phyloP scores from a whole-genome alignment of 2,888 invertebrate species.

The Microctonus hyperodae region DNA sequence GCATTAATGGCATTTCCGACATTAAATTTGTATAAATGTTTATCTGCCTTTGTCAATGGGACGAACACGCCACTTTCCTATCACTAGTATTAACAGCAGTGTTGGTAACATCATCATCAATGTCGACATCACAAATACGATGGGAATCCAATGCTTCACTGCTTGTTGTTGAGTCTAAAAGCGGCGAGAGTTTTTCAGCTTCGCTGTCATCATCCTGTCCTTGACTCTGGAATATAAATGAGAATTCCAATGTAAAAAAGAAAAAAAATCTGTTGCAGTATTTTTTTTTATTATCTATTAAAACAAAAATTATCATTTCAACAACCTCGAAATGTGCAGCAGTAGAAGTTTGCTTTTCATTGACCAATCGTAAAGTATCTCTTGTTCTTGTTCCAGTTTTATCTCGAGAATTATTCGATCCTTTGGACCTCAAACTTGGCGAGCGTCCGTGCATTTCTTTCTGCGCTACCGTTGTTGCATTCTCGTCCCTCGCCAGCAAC shows the following conservation, averaged over 20 bases:
- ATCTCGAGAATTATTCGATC: slow-evolving; percentile 54
- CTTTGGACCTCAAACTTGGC: slow-evolving; percentile 54
- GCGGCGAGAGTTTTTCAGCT: slow-evolving; percentile 81
- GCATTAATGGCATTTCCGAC: slow-evolving; percentile 39
- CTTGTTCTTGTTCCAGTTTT: slow-evolving; percentile 59
- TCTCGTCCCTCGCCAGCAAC: slow-evolving; percentile 73
- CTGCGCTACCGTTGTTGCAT: slow-evolving; percentile 51
- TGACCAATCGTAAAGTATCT: slow-evolving; percentile 69
- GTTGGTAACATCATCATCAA: slow-evolving; percentile 59
- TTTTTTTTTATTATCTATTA: too few relatives aligned
- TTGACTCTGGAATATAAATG: slow-evolving; percentile 49
- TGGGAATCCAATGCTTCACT: slow-evolving; percentile 55
- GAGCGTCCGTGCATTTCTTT: slow-evolving; percentile 59
- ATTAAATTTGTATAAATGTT: slow-evolving; percentile 43
- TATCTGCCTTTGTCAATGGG: slow-evolving; percentile 49
- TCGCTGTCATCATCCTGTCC: slow-evolving; percentile 81
- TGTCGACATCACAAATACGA: slow-evolving; percentile 55
- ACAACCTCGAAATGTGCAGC: slow-evolving; percentile 53
- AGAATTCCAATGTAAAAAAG: neutral
- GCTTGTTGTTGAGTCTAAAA: slow-evolving; percentile 66
- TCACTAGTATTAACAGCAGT: slow-evolving; percentile 55
- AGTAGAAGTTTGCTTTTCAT: slow-evolving; percentile 65
- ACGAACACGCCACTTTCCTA: slow-evolving; percentile 53
- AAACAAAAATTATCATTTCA: neutral
- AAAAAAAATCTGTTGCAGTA: too few relatives aligned